A percentile compares a stretch with the other conserved stretches of the same genome.
Conservation (phyloP, 1,140 invertebrate genomes). For the Oreohelix idahoensis region DNA sequence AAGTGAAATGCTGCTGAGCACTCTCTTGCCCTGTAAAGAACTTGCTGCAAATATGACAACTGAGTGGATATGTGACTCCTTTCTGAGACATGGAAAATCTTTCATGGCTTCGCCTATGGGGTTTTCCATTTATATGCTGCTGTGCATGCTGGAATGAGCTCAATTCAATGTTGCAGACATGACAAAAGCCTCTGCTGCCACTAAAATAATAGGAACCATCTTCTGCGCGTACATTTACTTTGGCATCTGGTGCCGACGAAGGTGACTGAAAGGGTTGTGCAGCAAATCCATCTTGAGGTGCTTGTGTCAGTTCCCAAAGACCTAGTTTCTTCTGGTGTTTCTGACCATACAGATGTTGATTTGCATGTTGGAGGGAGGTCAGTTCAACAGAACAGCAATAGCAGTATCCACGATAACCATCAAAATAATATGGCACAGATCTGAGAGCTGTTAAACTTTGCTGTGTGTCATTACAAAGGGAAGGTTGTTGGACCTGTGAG, state of each 20-base stretch:
- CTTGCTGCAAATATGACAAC: conserved; percentile 58
- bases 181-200: conserved; percentile 49
- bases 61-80: conserved; percentile 31
- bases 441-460: not conserved
- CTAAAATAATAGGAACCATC: conserved; percentile 46
- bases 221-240: not conserved
- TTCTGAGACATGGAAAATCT: conserved; percentile 22
- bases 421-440: not conserved
- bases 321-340: not conserved
- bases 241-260: not conserved
- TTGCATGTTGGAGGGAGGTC: conserved; percentile 45
- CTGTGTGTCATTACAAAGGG: not conserved
- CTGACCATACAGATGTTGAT: conserved; percentile 6
- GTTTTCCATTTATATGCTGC: conserved; percentile 53
- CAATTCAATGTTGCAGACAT: conserved; percentile 51
- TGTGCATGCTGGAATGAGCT: conserved; percentile 46
- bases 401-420: conserved; percentile 46
- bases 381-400: conserved; percentile 53
- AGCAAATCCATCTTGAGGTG: not conserved
- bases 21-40: conserved; percentile 56
- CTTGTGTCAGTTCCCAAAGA: not conserved
- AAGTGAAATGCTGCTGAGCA: conserved; percentile 57
- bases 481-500: not conserved
- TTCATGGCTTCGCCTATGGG: conserved; percentile 45
- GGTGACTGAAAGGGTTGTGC: not conserved